Evolutionary conservation across 2,888 invertebrate species (phyloP).

Genomic region (Acronicta alni): DNA sequence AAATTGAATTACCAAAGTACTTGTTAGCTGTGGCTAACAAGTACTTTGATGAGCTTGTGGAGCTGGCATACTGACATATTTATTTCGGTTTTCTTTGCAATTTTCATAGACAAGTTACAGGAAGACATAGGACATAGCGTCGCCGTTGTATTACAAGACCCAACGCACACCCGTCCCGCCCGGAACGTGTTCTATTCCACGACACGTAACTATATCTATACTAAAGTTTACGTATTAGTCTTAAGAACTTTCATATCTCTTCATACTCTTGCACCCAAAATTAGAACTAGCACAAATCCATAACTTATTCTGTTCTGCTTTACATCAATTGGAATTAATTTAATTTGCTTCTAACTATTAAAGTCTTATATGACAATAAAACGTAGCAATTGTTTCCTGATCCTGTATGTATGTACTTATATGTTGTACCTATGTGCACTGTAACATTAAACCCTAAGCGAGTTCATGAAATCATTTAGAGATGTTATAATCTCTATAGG

Average conservation of each 20-base stretch:
- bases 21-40: too few species aligned
- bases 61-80: background rate
- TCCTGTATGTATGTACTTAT: background rate
- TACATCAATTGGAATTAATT: conserved; percentile 20
- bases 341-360: conserved; percentile 41
- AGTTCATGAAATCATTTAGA: conserved; percentile 47
- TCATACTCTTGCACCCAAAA: conserved; percentile 72
- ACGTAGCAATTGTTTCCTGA: conserved; percentile 59
- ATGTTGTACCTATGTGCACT: conserved; percentile 32
- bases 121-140: conserved; percentile 57
- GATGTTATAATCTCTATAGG: conserved; percentile 50
- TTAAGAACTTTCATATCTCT: conserved; percentile 70
- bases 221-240: conserved; percentile 55
- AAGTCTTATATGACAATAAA: conserved; percentile 74
- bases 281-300: conserved; percentile 58
- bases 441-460: conserved; percentile 25
- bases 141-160: conserved; percentile 68
- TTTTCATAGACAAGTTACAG: conserved; percentile 45
- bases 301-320: conserved; percentile 23
- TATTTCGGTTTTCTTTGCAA: conserved; percentile 12
- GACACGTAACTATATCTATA: conserved; percentile 74
- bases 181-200: conserved; percentile 88
- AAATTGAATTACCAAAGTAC: too few species aligned
- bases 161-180: conserved; percentile 87
- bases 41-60: too few species aligned